Evolutionary conservation across 1,140 invertebrate species (phyloP), one percentile per base, ranked within the genome.

Genomic region (Carposina sasakii): DNA sequence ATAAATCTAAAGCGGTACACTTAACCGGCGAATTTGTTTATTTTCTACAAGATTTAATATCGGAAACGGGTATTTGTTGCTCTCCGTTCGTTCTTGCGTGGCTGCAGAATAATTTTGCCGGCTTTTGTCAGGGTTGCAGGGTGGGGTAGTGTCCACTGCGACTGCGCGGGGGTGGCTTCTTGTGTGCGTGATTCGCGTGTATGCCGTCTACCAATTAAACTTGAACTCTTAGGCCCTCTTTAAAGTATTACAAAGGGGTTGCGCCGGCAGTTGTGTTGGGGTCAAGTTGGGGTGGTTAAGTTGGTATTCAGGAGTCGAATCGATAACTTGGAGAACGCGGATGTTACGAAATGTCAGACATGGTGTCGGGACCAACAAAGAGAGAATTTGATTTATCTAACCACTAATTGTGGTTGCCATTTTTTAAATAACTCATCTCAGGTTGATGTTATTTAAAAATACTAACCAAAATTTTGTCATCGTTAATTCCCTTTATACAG

Each of bases 321-420:
- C 78, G 75, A 82, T 82, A 82, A 76, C 72, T 73, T 72, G 71
- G 74, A 73, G 48, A 47, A 57, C 63, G 71, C 62, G 60, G 67
- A 72, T 64, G 70, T 49, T 58, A 60, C 73, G 71, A 75, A 78
- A 79, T 75, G 76, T 79, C 75, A 82, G 76, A 82, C 74, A 54
- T 56, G 58, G 52, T 67, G 76, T 69, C 69, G 69, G 67, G 15
- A 47, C 58, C 58, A 56, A 69, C 67, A 67, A 67, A 73, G 67
- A n/a, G n/a, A n/a, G n/a, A n/a, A n/a, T n/a, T n/a, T n/a, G n/a
- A n/a, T n/a, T n/a, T n/a, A n/a, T n/a, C n/a, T n/a, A n/a, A n/a
- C n/a, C n/a, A n/a, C n/a, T n/a, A n/a, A n/a, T n/a, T n/a, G n/a
- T n/a, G n/a, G n/a, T n/a, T n/a, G n/a, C n/a, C n/a, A n/a, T n/a